These are phyloP conservation scores for Synanthedon vespiformis DNA, from an alignment of 2,888 invertebrate genomes.

Conservation along the genomic window DNA sequence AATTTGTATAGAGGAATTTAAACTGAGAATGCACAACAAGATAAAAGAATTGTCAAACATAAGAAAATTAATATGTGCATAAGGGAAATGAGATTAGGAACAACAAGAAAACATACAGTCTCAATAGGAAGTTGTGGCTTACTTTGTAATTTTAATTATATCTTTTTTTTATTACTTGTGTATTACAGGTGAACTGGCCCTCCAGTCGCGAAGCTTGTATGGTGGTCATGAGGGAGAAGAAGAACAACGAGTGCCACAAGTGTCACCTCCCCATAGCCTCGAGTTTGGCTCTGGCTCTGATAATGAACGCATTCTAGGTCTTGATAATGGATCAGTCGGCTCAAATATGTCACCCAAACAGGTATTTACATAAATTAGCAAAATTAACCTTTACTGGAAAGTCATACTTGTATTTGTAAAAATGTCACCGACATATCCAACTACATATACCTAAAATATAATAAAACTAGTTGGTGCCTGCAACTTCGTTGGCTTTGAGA, in stretches of 20 bases:
- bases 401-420: neutral
- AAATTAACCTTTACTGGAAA: neutral
- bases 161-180: too few species aligned
- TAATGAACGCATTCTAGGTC: conserved; percentile 86
- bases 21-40: too few species aligned
- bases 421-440: neutral
- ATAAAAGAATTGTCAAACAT: too few species aligned
- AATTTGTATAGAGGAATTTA: too few species aligned
- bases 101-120: too few species aligned
- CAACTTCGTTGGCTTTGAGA: too few species aligned
- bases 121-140: too few species aligned
- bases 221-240: conserved; percentile 73
- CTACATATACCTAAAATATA: too few species aligned
- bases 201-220: conserved; percentile 59
- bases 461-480: too few species aligned
- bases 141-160: too few species aligned
- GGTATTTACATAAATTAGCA: conserved; percentile 30
- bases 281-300: conserved; percentile 79
- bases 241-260: conserved; percentile 84
- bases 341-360: conserved; percentile 87
- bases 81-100: too few species aligned
- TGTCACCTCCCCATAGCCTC: conserved; percentile 81
- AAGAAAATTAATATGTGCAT: too few species aligned
- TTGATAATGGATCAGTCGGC: conserved; percentile 83
- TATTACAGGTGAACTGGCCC: conserved; percentile 48